Conservation (phyloP, 2,888 invertebrate species). For the Sminthurides aquaticus region DNA sequence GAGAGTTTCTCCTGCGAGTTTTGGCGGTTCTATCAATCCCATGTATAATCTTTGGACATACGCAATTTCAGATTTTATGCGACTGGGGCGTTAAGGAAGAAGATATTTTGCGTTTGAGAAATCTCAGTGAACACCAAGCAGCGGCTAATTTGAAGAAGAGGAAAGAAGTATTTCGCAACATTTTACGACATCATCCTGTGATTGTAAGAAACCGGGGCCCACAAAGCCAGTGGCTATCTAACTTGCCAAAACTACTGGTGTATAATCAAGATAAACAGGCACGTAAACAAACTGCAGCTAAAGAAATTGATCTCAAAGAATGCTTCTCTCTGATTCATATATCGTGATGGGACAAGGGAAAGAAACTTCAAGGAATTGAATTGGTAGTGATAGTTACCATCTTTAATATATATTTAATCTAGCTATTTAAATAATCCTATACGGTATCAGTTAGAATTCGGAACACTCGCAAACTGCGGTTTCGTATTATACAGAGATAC, state of each 20-base stretch:
- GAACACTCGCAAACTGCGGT: too few relatives aligned
- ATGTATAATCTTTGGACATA: background rate
- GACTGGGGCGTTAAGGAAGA: conserved; percentile 37
- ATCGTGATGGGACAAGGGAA: conserved; percentile 2
- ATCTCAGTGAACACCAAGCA: conserved; percentile 22
- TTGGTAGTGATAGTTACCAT: background rate
- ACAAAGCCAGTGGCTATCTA: conserved; percentile 37
- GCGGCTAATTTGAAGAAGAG: conserved; percentile 34
- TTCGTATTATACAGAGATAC: too few relatives aligned
- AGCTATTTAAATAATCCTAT: too few relatives aligned
- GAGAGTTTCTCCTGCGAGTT: background rate
- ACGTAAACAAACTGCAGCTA: conserved; percentile 22
- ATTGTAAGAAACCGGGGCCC: conserved; percentile 32
- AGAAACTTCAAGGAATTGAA: too few relatives aligned
- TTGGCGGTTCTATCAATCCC: background rate
- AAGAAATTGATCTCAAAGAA: conserved; percentile 40
- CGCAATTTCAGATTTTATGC: conserved; percentile 27
- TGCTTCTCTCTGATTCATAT: conserved; percentile 40
- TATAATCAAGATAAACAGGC: conserved; percentile 24
- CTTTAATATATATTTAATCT: too few relatives aligned
- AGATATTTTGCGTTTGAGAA: conserved; percentile 28
- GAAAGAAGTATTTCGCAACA: conserved; percentile 34
- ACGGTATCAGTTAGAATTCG: too few relatives aligned
- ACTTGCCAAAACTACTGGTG: conserved; percentile 32
- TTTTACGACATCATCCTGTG: conserved; percentile 32